Evolutionary conservation across 2,113 vertebrate genomes (phyloP).

Genomic region (Kryptolebias marmoratus): DNA sequence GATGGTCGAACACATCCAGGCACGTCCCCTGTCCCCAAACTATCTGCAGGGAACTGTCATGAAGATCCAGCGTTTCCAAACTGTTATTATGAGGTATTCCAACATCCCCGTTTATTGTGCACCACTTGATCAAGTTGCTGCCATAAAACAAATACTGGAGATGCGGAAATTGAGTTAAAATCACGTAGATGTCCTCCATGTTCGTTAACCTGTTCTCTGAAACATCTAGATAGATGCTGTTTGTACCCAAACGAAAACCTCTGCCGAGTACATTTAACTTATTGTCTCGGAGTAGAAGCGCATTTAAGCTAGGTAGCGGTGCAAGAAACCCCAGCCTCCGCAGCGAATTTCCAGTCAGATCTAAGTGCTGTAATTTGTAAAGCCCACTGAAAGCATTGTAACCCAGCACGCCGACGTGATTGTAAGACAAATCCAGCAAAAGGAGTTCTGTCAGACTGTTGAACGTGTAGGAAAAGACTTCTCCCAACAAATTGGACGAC

Average conservation of each 20-base stretch:
- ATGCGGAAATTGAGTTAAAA: conserved; percentile 65
- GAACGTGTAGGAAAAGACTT: conserved; percentile 81
- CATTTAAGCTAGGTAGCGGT: conserved; percentile 62
- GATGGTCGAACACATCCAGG: conserved; percentile 83
- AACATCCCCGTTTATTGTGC: conserved; percentile 1
- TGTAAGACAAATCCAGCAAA: conserved; percentile 84
- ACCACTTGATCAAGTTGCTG: conserved; percentile 83
- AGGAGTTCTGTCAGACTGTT: conserved; percentile 67
- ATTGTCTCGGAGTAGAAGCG: conserved; percentile 78
- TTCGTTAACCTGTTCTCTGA: conserved; percentile 80
- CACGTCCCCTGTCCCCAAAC: conserved; percentile 82
- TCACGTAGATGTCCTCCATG: conserved; percentile 74
- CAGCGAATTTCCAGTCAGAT: conserved; percentile 86
- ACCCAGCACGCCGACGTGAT: conserved; percentile 85
- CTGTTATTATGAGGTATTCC: conserved; percentile 44
- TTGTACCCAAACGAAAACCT: conserved; percentile 2
- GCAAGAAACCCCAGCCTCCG: conserved; percentile 65
- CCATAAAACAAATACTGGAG: conserved; percentile 74
- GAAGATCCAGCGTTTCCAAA: conserved; percentile 83
- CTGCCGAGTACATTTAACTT: conserved; percentile 64
- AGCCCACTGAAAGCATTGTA: conserved; percentile 77
- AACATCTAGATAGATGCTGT: conserved; percentile 72
- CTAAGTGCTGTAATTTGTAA: conserved; percentile 67
- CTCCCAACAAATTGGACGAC: conserved; percentile 86
- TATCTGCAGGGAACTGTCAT: conserved; percentile 82